Evolutionary conservation across 2,888 invertebrate species (phyloP), one percentile per base, ranked within the genome.

Genomic region (Rotaria magnacalcarata): DNA sequence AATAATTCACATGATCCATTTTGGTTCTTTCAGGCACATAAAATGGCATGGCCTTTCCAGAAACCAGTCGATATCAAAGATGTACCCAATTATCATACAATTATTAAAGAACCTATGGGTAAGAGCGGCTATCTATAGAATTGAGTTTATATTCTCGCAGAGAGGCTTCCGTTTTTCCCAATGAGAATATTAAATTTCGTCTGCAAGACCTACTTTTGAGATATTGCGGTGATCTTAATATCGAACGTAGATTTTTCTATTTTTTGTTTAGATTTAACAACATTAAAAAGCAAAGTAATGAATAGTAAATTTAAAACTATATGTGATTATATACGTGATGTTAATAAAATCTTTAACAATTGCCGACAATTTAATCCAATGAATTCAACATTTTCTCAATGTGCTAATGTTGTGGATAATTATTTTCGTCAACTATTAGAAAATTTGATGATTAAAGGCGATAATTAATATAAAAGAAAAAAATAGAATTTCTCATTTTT

Each of bases 301-400:
- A 94, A 94, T 89, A 94, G 94, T 90, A 93, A 93, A 85, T 97
- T 97, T 91, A 94, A 94, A 90, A 95, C 94, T 90, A 93, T 97
- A 89, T 95, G 95, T 91, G 96, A 98, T 90, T 97, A 97, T 92
- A 95, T 97, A 90, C 96, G 96, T 90, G 98, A 98, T 91, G 96
- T 97, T 94, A 96, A 96, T 88, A 96, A 96, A 92, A 96, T 99
- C 90, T 97, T 98, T 92, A 97, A 98, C 92, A 99, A 99, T 92
- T 98, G 98, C 93, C 94, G 97, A 88, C 96, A 96, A 91, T 97
- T 96, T 92, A 97, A 97, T 92, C 95, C 96, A 87, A 95, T 95
- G 90, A 96, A 96, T 91, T 96, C 97, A 34, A 95, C 96, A 87
- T 96, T 97, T 92, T 97, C 95, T 92, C 95, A 96, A 90, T 96